Base-by-base conservation (phyloP, 2,113 vertebrate genomes). In the Grammomys dolichurus region DNA sequence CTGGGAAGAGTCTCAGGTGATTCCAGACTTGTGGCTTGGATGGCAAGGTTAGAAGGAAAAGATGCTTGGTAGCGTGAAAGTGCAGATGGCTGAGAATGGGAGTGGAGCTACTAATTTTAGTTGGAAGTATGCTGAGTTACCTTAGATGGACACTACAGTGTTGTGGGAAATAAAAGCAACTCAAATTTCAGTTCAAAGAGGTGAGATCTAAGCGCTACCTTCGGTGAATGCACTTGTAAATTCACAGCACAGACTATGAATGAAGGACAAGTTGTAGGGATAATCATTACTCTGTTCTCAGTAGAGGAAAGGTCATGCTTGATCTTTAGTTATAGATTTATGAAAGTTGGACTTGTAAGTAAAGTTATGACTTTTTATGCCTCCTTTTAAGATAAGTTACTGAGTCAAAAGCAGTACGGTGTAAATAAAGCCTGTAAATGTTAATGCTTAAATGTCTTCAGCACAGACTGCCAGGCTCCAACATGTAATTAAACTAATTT, bases 401-500 rank as follows among this genome's bases (percentile, higher is more conserved):
- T 81, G 7, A 87, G 67, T 31, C 43, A 16, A 51, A 89, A 87
- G 63, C 67, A 73, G 22, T 22, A 75, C 75, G 86, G 88, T 11
- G 65, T 26, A 26, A 13, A 67, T 31, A 93, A 93, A 80, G 78
- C 40, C 69, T 65, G 2, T 78, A 87, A 96, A 46, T 43, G 92
- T 4, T 78, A 84, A 72, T 56, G 48, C 28, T 87, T 82, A 82
- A 72, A 54, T 89, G 86, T 51, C 56, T 48, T 36, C 80, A 95
- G 92, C 80, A 89, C 20, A 95, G 88, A 95, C 78, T 86, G 93
- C 12, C 92, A 88, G 93, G 87, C n/a, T 92, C 65, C 24, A 80
- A 80, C 70, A 80, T 72, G 89, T 93, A 91, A 96, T 92, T 95
- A 96, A 80, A 77, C 8, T 8, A 95, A 90, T 60, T 85, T 69